phyloP scores from a whole-genome alignment of 2,888 invertebrate genomes.

The Lomographa bimaculata region DNA sequence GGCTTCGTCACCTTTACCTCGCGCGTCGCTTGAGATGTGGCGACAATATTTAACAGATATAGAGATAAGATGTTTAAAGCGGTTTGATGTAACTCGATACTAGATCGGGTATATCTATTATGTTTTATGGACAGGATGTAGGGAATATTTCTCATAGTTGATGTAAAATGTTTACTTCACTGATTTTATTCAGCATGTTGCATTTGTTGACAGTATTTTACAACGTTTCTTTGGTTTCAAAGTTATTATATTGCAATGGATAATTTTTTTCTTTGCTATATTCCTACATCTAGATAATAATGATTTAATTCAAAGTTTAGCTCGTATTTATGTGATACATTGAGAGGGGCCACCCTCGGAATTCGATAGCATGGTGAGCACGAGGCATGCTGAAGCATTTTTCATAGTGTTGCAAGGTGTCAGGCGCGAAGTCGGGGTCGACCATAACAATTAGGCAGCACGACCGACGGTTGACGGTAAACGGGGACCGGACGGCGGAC shows the following conservation, averaged over 20 bases:
- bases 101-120: constrained; percentile 58
- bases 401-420: constrained; percentile 48
- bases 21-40: constrained; percentile 64
- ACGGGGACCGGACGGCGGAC: constrained; percentile 48
- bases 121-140: constrained; percentile 61
- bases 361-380: constrained; percentile 24
- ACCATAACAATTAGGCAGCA: constrained; percentile 60
- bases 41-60: constrained; percentile 75
- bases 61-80: constrained; percentile 72
- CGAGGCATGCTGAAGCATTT: constrained; percentile 32
- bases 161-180: constrained; percentile 14
- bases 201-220: background rate
- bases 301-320: no score
- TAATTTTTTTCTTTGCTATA: no score
- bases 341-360: no score
- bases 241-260: no score
- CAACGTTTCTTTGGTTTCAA: background rate
- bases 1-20: constrained; percentile 70
- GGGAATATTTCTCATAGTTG: constrained; percentile 36
- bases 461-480: constrained; percentile 32
- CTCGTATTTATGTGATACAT: no score
- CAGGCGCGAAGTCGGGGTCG: constrained; percentile 44
- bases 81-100: constrained; percentile 74
- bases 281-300: no score
- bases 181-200: background rate